These are phyloP conservation scores for Brachypterus glaber DNA, from an alignment of 2,888 invertebrate species.

Conservation along the genomic window DNA sequence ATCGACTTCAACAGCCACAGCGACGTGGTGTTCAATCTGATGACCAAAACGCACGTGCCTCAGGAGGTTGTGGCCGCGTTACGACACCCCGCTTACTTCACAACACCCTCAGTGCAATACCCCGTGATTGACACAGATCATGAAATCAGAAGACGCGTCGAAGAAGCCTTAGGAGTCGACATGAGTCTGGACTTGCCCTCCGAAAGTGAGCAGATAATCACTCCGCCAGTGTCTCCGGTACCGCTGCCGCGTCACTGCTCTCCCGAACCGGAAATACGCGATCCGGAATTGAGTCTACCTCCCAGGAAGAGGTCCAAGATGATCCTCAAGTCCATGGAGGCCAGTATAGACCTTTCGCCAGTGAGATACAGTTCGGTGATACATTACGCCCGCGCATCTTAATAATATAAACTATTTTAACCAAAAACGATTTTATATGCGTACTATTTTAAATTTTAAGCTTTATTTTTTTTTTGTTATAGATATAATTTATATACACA, in stretches of 20 bases:
- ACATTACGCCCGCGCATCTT: slow-evolving; percentile 69
- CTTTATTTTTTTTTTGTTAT: slow-evolving; percentile 18
- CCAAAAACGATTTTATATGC: slow-evolving; percentile 12
- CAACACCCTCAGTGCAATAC: slow-evolving; percentile 30
- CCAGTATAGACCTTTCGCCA: slow-evolving; percentile 32
- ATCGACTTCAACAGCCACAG: slow-evolving; percentile 25
- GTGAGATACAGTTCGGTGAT: slow-evolving; percentile 63
- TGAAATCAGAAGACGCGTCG: slow-evolving; percentile 52
- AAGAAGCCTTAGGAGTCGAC: slow-evolving; percentile 51
- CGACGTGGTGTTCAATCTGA: slow-evolving; percentile 35
- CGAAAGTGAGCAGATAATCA: slow-evolving; percentile 44
- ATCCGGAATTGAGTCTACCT: slow-evolving; percentile 58
- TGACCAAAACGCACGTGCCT: slow-evolving; percentile 29
- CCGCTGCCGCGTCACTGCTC: slow-evolving; percentile 41
- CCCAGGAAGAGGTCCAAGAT: slow-evolving; percentile 69
- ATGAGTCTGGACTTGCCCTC: slow-evolving; percentile 46
- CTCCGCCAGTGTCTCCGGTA: slow-evolving; percentile 52
- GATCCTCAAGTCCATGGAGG: slow-evolving; percentile 59
- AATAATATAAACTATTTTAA: slow-evolving; percentile 27
- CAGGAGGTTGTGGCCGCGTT: slow-evolving; percentile 30
- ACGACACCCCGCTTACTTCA: slow-evolving; percentile 33
- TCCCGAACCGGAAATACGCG: slow-evolving; percentile 36
- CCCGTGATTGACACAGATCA: slow-evolving; percentile 42
- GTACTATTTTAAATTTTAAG: slow-evolving; percentile 19
- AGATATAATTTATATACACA: slow-evolving; percentile 13